Evolutionary conservation across 2,888 invertebrate genomes (phyloP).

Genomic region (Leucoptera coffeella): DNA sequence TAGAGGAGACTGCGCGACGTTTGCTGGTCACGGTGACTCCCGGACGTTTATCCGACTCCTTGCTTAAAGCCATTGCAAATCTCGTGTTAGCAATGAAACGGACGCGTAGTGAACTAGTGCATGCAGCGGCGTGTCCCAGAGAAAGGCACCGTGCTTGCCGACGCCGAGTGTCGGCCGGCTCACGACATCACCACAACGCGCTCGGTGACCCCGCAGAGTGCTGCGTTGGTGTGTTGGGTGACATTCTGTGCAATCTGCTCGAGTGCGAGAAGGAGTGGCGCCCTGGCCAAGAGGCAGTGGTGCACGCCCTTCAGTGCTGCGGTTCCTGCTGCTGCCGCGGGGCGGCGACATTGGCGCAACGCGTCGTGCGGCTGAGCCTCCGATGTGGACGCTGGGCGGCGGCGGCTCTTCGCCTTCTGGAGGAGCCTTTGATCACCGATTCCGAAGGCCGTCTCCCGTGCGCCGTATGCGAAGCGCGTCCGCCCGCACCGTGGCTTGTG

Average conservation of each 20-base stretch:
- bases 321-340: slow-evolving; percentile 62
- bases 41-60: slow-evolving; percentile 48
- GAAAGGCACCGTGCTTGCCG: slow-evolving; percentile 45
- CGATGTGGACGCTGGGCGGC: slow-evolving; percentile 26
- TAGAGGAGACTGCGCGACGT: slow-evolving; percentile 23
- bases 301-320: slow-evolving; percentile 37
- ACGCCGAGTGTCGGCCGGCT: slow-evolving; percentile 26
- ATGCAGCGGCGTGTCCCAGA: slow-evolving; percentile 46
- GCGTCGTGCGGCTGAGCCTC: slow-evolving; percentile 39
- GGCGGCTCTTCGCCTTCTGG: slow-evolving; percentile 45
- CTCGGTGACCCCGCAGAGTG: slow-evolving; percentile 43
- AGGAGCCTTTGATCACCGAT: too few species aligned
- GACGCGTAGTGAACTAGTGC: slow-evolving; percentile 49
- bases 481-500: slow-evolving; percentile 44
- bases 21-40: slow-evolving; percentile 29
- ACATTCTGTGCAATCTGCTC: slow-evolving; percentile 38
- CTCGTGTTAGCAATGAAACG: slow-evolving; percentile 51
- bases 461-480: slow-evolving; percentile 28
- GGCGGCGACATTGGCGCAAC: slow-evolving; percentile 39
- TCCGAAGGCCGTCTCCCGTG: slow-evolving; percentile 39
- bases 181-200: slow-evolving; percentile 55
- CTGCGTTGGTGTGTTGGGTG: slow-evolving; percentile 53
- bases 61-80: too few species aligned
- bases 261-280: slow-evolving; percentile 31
- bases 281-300: slow-evolving; percentile 21